These are phyloP conservation scores for Calameuta pallipes DNA, from an alignment of 2,888 invertebrate species.

Conservation along the genomic window DNA sequence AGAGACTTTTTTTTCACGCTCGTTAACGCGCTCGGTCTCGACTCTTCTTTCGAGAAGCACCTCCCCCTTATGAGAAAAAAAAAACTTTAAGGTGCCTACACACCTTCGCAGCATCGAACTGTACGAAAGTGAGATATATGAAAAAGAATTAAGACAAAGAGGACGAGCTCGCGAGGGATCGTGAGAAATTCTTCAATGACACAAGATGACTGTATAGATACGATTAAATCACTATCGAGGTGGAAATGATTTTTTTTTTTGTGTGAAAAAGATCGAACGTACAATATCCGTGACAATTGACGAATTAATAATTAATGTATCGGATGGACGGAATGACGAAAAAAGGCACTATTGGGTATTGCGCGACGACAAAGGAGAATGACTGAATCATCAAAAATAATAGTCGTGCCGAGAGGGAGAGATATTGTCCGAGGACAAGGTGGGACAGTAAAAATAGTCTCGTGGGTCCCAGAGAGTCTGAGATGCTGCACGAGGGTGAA, in stretches of 20 bases:
- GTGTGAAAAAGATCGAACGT: background rate
- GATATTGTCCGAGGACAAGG: slow-evolving; percentile 11
- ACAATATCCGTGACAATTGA: no score
- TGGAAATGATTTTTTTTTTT: background rate
- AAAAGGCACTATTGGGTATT: background rate
- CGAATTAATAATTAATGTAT: no score
- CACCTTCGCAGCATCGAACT: background rate
- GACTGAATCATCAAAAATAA: slow-evolving; percentile 37
- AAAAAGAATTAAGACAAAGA: no score
- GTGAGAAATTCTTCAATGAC: background rate
- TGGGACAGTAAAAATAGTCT: background rate
- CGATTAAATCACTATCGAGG: no score
- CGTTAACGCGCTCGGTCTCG: background rate
- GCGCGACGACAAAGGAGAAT: slow-evolving; percentile 22
- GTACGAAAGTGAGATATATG: background rate
- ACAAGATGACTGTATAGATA: background rate
- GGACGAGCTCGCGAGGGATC: background rate
- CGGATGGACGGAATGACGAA: background rate
- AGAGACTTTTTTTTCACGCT: background rate
- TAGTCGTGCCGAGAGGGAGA: slow-evolving; percentile 24
- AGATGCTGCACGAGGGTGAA: background rate
- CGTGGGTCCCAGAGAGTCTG: background rate
- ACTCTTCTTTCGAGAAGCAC: background rate
- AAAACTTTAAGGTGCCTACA: background rate
- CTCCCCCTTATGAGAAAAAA: no score